phyloP scores from a whole-genome alignment of 2,888 invertebrate genomes.

The Liodrosophila aerea region DNA sequence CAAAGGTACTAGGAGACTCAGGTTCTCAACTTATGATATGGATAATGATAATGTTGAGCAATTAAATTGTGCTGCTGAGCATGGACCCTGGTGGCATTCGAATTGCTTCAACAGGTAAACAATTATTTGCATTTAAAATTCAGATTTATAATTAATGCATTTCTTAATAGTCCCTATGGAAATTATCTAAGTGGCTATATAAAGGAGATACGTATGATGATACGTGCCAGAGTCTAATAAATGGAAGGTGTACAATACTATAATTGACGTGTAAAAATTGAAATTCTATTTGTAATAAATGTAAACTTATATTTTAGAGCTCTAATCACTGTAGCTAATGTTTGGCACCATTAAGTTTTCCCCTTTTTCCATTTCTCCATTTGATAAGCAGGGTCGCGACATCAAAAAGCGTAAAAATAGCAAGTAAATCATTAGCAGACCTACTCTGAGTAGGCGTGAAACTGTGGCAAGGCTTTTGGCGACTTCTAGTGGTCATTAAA shows the following conservation, averaged over 20 bases:
- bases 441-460: slow-evolving; percentile 33
- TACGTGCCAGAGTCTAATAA: slow-evolving; percentile 2
- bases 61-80: too few species aligned
- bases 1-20: neutral
- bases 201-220: slow-evolving; percentile 12
- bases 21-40: slow-evolving; percentile 18
- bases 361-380: too few species aligned
- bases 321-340: too few species aligned
- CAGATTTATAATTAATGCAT: too few species aligned
- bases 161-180: too few species aligned
- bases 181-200: too few species aligned
- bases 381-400: too few species aligned
- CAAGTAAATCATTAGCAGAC: slow-evolving; percentile 71
- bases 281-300: too few species aligned
- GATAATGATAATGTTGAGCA: slow-evolving; percentile 10
- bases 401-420: slow-evolving; percentile 57
- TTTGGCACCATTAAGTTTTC: slow-evolving; percentile 18
- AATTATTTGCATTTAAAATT: too few species aligned
- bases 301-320: neutral
- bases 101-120: too few species aligned
- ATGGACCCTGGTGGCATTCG: slow-evolving; percentile 24
- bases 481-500: slow-evolving; percentile 66
- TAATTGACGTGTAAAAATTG: too few species aligned
- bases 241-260: too few species aligned
- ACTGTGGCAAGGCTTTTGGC: slow-evolving; percentile 34